Evolutionary conservation across 2,888 invertebrate genomes (phyloP), one percentile per base, ranked within the genome.

Genomic region (Ctena decussata): DNA sequence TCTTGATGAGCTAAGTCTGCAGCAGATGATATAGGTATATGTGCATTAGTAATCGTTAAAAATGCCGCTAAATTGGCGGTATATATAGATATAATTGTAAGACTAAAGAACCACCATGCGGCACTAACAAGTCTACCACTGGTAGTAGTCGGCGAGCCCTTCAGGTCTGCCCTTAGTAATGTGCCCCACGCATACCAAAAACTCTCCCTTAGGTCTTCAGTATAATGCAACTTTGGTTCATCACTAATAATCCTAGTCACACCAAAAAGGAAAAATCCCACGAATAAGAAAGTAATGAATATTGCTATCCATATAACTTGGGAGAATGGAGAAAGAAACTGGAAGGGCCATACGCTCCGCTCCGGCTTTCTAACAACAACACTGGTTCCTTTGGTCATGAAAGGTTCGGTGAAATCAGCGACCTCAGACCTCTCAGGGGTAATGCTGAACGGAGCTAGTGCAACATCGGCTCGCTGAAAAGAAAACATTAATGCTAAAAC

Each of bases 341-440:
- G 99, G 96, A 99, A 99, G 57, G 99, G 98, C 77, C 98, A 98
- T 30, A 94, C 98, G 94, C 98, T 97, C 96, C 98, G 98, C 91
- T 98, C 97, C 30, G 98, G 98, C 95, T 98, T 98, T 96, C 98
- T 98, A 94, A 98, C 98, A 97, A 98, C 98, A 91, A 99, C 98
- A 91, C 98, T 98, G 94, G 98, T 98, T 85, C 99, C 99, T 89
- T 99, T 97, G 21, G 98, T 98, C 97, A 99, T 98, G 96, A 99
- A 99, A 11, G 99, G 99, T 96, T 99, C 99, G 94, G 98, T 98
- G 96, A 99, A 99, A 96, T 99, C 99, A 92, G 99, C 98, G 87
- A 98, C 98, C 90, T 98, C 97, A 96, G 99, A 98, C 71, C 99
- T 97, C 94, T 98, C 98, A 18, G 98, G 97, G 39, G 98, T 99